Evolutionary conservation across 2,888 invertebrate species (phyloP), one percentile per base, ranked within the genome.

Genomic region (Epistrophe grossulariae): DNA sequence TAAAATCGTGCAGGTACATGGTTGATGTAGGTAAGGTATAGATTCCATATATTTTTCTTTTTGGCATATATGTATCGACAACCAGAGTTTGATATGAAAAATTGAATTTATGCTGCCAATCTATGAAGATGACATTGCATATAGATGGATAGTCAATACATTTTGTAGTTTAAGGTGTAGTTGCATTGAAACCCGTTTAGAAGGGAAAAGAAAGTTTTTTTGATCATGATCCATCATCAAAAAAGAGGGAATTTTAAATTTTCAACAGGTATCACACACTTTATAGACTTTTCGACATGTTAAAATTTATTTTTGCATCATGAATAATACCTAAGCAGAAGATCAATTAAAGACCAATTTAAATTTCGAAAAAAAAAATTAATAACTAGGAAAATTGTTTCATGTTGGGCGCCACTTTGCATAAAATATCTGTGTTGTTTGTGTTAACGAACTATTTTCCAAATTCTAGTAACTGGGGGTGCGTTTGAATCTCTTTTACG

Each of bases 31-130:
- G 52, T 71, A 50, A 73, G 40, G 35, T 50, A 31, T 31, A 24
- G 11, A 64, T 50, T 50, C 79, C 71, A 76, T 62, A 40, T 43
- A 60, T 71, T 50, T 17, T 59, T 11, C 35, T 74, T 43, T 7
- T 8, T 31, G 19, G 24, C 3, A 24, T 24, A 24, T 24, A 24
- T 24, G 1, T 15, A n/a, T n/a, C n/a, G n/a, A 38, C 50, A 35
- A 15, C 62, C 24, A 62, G 43, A 55, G 11, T 74, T 31, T 17
- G 43, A 64, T 40, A 72, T 80, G 66, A 85, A 85, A 85, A 81
- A 81, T 78, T 85, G 68, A 78, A 85, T 85, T 85, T 85, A 85
- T 73, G 35, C 73, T 79, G 11, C 24, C 6, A 57, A 73, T 40
- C 68, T 73, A 64, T 77, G 80, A 45, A 74, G 73, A 73, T 81